Evolutionary conservation across 2,113 vertebrate species (phyloP), one percentile per base, ranked within the genome.

Genomic region (Pristiophorus japonicus): DNA sequence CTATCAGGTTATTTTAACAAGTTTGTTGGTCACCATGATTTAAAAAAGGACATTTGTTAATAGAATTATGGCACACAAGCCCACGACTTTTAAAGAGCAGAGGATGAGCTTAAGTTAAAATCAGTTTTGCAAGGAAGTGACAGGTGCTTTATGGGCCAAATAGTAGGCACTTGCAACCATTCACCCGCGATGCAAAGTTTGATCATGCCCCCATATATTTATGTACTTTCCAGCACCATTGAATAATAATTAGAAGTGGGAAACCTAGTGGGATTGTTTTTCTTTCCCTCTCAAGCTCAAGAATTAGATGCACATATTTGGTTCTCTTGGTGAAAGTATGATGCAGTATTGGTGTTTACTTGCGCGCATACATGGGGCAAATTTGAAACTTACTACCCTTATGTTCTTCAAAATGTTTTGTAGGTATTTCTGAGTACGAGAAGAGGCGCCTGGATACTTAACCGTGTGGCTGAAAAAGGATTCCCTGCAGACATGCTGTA

Each of bases 401-500:
- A 22, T 34, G 12, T 90, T 55, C 10, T 93, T 66, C 24, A 70
- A 70, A 2, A 94, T 94, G 8, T 95, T 73, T 8, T 24, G 34
- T 96, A 99, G 99, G 99, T 99, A 3, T 99, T 98, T 96, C 98
- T 99, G 95, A 99, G 99, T 96, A 99, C 98, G 5, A 98, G 98
- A 20, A 96, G 97, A 63, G 99, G 99, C 0, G 96, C 98, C 0
- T 99, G 99, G 99, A 95, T 99, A 95, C 0, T 98, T 0, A 97
- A 98, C 95, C 98, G 98, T 0, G 97, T 98, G 95, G 97, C 96
- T 0, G 96, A 96, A 16, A 96, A 95, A 0, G 98, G 99, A 38
- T 97, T 98, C 66, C 99, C 99, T 0, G 95, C 98, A 96, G 98
- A 99, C 96, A 98, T 99, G 97, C 70, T 96, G 0, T 95, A 95